Base-by-base conservation (phyloP, 2,888 invertebrate genomes). In the Philereme transversata region DNA sequence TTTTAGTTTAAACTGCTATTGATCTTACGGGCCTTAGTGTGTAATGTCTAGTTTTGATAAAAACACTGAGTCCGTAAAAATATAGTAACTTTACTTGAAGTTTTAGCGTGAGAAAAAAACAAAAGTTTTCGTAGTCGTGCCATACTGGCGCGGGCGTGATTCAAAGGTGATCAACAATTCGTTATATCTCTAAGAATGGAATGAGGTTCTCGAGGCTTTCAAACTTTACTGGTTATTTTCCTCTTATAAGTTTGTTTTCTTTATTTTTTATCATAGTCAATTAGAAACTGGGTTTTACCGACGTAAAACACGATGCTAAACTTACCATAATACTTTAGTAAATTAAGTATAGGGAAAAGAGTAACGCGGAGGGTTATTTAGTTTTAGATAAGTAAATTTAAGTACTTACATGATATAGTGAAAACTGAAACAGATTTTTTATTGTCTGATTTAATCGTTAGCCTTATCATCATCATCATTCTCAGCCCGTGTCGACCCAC, bases 81-180 rank as follows among this genome's bases (percentile, higher is more conserved):
- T n/a, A n/a, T n/a, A n/a, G n/a, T n/a, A n/a, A n/a, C n/a, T n/a
- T n/a, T n/a, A n/a, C n/a, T n/a, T n/a, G n/a, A n/a, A n/a, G n/a
- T n/a, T 22, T 22, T 22, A 22, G 22, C 22, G 22, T 22, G 22
- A 22, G 22, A 22, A 22, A 22, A 3, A 6, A 40, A 40, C 40
- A 40, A 40, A 40, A 40, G 40, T 48, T 49, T 49, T 4, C 38
- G 10, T 38, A 34, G 36, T 38, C 6, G 38, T 77, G 69, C 67
- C 72, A 67, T 66, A 70, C 69, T 63, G 60, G 60, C 65, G 70
- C 60, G 65, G 67, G 64, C 73, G 69, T 62, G 62, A 62, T 68
- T 72, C 72, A 68, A 65, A 78, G 75, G 78, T 72, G 65, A 76
- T 73, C 74, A 71, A 76, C 70, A 73, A 61, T 70, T 66, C 11